Base-by-base conservation (phyloP, 1,140 invertebrate species). In the Drosophila rufa region DNA sequence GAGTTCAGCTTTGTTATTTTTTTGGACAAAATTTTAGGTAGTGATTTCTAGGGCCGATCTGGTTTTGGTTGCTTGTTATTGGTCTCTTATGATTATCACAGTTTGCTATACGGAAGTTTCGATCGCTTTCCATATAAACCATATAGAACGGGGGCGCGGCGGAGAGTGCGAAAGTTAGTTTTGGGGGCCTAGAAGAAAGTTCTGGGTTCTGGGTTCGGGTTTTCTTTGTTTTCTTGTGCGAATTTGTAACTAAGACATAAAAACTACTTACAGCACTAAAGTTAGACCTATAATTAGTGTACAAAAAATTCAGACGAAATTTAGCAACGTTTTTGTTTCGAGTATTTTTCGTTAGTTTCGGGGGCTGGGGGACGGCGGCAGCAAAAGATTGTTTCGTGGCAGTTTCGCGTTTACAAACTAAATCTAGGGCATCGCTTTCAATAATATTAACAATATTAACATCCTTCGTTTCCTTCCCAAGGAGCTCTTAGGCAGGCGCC, bases 401-500 rank as follows among this genome's bases (percentile, higher is more conserved):
- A 84, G 69, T 80, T 83, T 87, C 40, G 66, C 61, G 75, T 68
- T 40, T 79, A 62, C 50, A 64, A 82, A 82, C 85, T 87, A 80
- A 78, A 67, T 48, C 65, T 89, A 84, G 67, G 79, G 73, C 80
- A 89, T 83, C 84, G 58, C 65, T 71, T 79, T 65, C 48, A 25
- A 86, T 64, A 76, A 71, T 84, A 87, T 87, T 89, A 83, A 87
- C 83, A 87, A 83, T 55, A 55, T 55, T 55, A 56, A 56, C 36
- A 62, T 51, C 38, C 38, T 33, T n/a, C n/a, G 0, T 4, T 30
- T 14, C 9, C 11, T 25, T 25, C 22, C 22, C 19, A 22, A 22
- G 19, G 19, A 22, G 9, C 12, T 11, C 47, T 82, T 92, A 91
- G 67, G 87, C 91, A 1, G 97, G 96, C 14, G 96, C 96, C 93